Conservation (phyloP, 2,888 invertebrate genomes). For the Torymus texanus region DNA sequence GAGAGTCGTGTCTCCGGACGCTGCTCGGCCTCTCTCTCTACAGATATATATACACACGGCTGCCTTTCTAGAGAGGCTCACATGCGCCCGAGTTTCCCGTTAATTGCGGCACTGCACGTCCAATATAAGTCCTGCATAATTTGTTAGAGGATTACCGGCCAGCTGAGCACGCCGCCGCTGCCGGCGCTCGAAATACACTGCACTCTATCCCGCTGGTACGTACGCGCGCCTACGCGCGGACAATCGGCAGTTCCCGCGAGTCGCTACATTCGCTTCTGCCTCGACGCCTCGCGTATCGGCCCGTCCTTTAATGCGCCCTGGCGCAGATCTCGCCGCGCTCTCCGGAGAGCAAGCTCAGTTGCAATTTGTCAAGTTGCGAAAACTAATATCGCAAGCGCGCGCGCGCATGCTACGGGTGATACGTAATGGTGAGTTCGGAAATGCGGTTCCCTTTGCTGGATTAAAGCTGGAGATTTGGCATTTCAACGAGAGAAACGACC, state of each 20-base stretch:
- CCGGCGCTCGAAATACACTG: conserved; percentile 23
- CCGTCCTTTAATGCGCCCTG: neutral
- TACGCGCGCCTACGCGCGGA: too few species aligned
- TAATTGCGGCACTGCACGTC: conserved; percentile 48
- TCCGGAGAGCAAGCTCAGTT: conserved; percentile 1
- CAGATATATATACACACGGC: neutral
- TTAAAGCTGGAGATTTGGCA: too few species aligned
- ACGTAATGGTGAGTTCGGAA: too few species aligned
- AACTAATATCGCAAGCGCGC: conserved; percentile 20
- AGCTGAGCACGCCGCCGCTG: conserved; percentile 37
- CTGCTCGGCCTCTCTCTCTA: conserved; percentile 1
- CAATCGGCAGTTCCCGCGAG: too few species aligned
- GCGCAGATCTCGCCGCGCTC: neutral
- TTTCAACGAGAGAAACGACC: too few species aligned
- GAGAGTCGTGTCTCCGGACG: conserved; percentile 9
- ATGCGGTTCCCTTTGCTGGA: too few species aligned
- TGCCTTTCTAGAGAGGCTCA: neutral
- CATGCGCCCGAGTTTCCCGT: conserved; percentile 34
- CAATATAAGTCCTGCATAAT: conserved; percentile 52
- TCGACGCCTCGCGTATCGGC: neutral
- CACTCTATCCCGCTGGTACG: neutral
- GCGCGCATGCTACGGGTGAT: neutral
- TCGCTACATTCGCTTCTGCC: too few species aligned
- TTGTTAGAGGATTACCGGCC: conserved; percentile 48
- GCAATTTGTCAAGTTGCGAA: conserved; percentile 33